These are phyloP conservation scores for Siderastrea radians DNA, from an alignment of 92 coral and sea anemone genomes.

Conservation along the genomic window DNA sequence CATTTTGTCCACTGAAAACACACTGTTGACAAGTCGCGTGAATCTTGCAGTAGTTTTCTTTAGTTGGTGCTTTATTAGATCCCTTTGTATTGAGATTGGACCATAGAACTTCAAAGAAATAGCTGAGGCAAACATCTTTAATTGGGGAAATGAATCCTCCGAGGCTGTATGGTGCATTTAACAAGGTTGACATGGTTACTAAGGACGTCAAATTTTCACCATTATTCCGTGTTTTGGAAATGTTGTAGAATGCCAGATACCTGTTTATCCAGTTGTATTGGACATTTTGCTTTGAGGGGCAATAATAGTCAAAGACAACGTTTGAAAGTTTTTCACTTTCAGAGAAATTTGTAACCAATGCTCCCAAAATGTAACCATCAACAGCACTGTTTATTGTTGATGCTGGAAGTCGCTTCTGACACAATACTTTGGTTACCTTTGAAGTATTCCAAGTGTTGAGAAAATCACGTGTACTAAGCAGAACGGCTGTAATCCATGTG, in stretches of 20 bases:
- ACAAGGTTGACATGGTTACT: background rate
- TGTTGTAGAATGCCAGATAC: constrained; percentile 9
- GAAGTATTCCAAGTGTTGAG: constrained; percentile 40
- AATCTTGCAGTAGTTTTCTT: constrained; percentile 16
- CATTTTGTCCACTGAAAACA: constrained; percentile 38
- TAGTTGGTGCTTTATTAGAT: background rate
- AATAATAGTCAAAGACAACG: constrained; percentile 54
- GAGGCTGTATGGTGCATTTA: constrained; percentile 3
- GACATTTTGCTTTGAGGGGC: constrained; percentile 26
- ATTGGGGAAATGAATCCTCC: background rate
- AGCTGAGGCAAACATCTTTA: constrained; percentile 27
- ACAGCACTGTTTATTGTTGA: constrained; percentile 55
- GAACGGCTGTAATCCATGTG: constrained; percentile 15
- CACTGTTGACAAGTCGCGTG: constrained; percentile 61
- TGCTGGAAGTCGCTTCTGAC: constrained; percentile 14
- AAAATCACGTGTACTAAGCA: constrained; percentile 18
- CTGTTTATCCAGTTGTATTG: constrained; percentile 28
- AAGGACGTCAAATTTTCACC: background rate
- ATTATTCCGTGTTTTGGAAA: background rate
- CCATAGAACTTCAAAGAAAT: constrained; percentile 13
- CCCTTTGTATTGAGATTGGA: background rate
- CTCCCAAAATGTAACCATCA: constrained; percentile 68
- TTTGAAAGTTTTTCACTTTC: constrained; percentile 50
- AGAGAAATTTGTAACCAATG: background rate
- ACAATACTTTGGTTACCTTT: background rate